Percentiles rank a stretch among this genome's conserved stretches.
These are phyloP conservation scores for Apis florea DNA, from an alignment of 1,140 invertebrate genomes.

Conservation along the genomic window DNA sequence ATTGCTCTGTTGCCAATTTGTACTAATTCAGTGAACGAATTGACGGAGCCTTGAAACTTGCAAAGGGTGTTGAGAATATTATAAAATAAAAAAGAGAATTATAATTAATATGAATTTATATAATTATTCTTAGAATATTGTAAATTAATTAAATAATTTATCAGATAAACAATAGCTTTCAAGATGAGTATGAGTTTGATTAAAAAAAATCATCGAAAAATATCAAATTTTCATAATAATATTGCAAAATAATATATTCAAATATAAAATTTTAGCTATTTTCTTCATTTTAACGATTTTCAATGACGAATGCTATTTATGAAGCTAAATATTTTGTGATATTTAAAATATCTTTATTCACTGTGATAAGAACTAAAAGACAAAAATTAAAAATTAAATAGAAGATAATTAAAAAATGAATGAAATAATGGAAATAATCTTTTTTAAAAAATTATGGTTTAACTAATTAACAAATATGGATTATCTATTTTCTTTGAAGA, in stretches of 20 bases:
- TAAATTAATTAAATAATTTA: neutral
- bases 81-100: neutral
- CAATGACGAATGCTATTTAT: neutral
- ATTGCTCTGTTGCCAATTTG: slow-evolving; percentile 39
- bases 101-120: neutral
- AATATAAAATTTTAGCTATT: slow-evolving; percentile 1
- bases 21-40: slow-evolving; percentile 44
- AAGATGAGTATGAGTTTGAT: neutral
- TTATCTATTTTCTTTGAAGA: neutral
- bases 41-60: neutral
- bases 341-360: neutral
- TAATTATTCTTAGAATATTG: neutral
- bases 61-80: neutral
- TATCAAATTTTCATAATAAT: neutral
- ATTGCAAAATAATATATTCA: neutral
- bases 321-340: neutral
- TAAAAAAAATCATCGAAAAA: neutral
- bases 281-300: neutral
- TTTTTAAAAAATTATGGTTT: neutral
- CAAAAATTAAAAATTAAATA: neutral
- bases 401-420: neutral
- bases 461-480: neutral
- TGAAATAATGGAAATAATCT: neutral
- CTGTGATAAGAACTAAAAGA: neutral
- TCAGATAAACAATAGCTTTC: neutral